These are phyloP conservation scores for Nettapus auritus DNA, from an alignment of 2,113 vertebrate species.

Conservation along the genomic window DNA sequence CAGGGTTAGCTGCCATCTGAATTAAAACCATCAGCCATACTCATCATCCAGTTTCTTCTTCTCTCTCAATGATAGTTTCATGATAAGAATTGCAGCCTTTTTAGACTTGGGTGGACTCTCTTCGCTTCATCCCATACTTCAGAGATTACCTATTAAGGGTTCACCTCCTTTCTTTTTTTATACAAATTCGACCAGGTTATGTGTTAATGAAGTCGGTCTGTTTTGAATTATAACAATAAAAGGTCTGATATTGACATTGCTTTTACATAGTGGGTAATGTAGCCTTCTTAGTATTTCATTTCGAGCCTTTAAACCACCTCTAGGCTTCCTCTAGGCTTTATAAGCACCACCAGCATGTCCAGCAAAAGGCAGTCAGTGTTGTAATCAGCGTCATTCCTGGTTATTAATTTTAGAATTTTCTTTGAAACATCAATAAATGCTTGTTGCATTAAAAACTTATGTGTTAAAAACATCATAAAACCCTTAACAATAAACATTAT, in stretches of 20 bases:
- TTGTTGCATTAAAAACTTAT: neutral
- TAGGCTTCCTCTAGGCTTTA: neutral
- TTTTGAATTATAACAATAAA: neutral
- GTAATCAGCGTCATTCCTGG: neutral
- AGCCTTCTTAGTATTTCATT: neutral
- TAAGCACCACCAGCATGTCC: neutral
- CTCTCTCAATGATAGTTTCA: fast-evolving
- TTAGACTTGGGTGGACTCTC: neutral
- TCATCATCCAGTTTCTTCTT: neutral
- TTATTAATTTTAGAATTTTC: neutral
- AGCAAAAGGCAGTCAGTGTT: neutral
- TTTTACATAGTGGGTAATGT: neutral
- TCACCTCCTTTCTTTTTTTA: neutral
- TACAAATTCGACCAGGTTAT: fast-evolving
- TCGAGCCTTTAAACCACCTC: neutral
- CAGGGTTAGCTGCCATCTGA: neutral
- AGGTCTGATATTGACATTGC: neutral
- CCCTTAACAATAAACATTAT: too few relatives aligned
- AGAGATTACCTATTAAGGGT: neutral
- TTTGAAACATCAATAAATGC: neutral
- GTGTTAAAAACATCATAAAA: neutral
- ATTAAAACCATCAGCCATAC: neutral
- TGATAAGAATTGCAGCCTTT: neutral
- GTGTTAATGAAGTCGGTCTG: neutral
- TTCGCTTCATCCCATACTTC: neutral